Evolutionary conservation across 2,113 vertebrate genomes (phyloP), one percentile per base, ranked within the genome.

Genomic region (Collichthys lucidus): DNA sequence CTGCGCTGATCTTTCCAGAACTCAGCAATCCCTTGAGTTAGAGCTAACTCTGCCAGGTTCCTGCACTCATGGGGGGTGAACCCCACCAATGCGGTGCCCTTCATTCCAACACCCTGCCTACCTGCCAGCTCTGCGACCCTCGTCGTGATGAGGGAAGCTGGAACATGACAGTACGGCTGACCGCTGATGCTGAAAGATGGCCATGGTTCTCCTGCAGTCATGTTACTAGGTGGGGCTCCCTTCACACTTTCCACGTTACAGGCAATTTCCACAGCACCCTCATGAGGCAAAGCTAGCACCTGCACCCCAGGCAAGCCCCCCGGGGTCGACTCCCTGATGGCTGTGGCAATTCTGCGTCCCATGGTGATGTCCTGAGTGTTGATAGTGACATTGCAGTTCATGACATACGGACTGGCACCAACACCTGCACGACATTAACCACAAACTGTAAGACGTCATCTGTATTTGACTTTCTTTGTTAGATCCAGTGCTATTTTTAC

Each of bases 321-420:
- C 0, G 84, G 72, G 40, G 65, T 77, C 2, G 92, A 94, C 74
- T 92, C 94, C 42, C 93, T 78, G 77, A 95, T 82, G 52, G 89
- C 92, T 14, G 60, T 6, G 44, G 95, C 90, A 0, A 94, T 92
- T 52, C 79, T 68, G 74, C 87, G 94, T 47, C 93, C 95, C 6
- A 87, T 0, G 26, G 75, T 17, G 53, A 95, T 0, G 68, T 96
- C 95, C 79, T 88, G 88, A 16, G 94, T 95, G 83, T 94, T 89
- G 60, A 95, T 88, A 0, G 95, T 96, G 67, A 96, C 88, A 3
- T 89, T 96, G 87, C 95, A 96, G 87, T 94, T 97, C 94, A 94
- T 96, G 67, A 96, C 94, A 10, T 94, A 96, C 0, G 88, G 94
- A 64, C 93, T 88, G 52, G 92, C 89, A 9, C 96, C 94, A 0